Base-by-base conservation (phyloP, 2,797 vertebrate species). In the Echeneis naucrates region DNA sequence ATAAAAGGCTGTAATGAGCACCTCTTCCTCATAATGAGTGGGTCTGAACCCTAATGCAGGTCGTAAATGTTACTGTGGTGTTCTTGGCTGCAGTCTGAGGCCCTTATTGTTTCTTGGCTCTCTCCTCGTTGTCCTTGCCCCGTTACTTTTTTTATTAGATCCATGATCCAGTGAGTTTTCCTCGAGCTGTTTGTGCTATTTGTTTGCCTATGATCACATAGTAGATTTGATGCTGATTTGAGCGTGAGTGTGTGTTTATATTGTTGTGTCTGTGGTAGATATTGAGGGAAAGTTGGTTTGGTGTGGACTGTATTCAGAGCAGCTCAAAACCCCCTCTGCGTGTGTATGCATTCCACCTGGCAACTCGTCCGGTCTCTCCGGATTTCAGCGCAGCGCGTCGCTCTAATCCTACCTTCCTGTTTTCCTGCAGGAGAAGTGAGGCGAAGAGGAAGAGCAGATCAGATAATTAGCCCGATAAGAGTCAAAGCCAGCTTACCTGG, bases 401-500 rank as follows among this genome's bases (percentile, higher is more conserved):
- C 86, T 91, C 90, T 95, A 94, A 94, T 94, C 93, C 93, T 81
- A 74, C 82, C 90, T 95, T 94, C 94, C 94, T 94, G 94, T 93
- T 93, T 92, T 92, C 87, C 91, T 87, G 87, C 86, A 83, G 85
- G 75, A 88, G 84, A 73, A 84, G 84, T 83, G 87, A 87, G 65
- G 77, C 68, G 59, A 69, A 88, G 88, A 90, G 88, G 75, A 87
- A 84, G 74, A 86, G 62, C 68, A 57, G 72, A 63, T 79, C 57
- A 71, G 85, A 89, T 88, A 76, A 88, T 91, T 82, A 88, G 75
- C 65, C 77, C 56, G 82, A 87, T 88, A 90, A 84, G 75, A 77
- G 48, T 61, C 64, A 32, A 81, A 62, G 64, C 78, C 78, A 19
- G 65, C 77, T 78, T 70, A 85, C 84, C 83, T 85, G 87, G 55